Conservation (phyloP, 30 jellyfish, hydroid and myxozoan genomes). For the Cassiopea andromeda region DNA sequence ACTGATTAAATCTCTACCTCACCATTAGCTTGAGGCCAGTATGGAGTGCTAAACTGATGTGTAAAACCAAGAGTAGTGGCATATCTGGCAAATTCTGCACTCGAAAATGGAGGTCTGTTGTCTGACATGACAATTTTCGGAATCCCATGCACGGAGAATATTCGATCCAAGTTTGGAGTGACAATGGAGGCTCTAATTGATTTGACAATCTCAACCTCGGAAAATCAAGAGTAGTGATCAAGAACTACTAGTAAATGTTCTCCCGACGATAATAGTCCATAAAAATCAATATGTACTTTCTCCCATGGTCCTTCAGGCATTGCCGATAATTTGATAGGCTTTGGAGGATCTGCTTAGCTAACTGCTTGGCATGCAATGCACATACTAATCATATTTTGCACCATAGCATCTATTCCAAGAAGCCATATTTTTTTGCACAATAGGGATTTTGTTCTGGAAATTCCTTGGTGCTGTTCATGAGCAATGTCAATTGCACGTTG, state of each 20-base stretch:
- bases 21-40: conserved; percentile 65
- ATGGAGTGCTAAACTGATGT: conserved; percentile 32
- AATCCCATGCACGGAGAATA: conserved; percentile 39
- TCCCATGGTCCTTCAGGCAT: conserved; percentile 31
- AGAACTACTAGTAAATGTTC: neutral
- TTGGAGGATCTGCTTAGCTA: neutral
- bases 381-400: neutral
- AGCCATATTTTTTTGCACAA: conserved; percentile 30
- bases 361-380: conserved; percentile 70
- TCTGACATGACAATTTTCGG: conserved; percentile 32
- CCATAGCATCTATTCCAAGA: conserved; percentile 38
- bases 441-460: conserved; percentile 44
- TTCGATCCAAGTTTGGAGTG: conserved; percentile 38
- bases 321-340: conserved; percentile 29
- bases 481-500: conserved; percentile 48
- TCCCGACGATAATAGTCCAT: neutral
- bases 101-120: conserved; percentile 45
- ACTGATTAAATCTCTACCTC: conserved; percentile 52
- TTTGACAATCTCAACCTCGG: conserved; percentile 26
- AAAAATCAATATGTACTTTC: neutral
- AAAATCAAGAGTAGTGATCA: neutral
- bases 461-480: conserved; percentile 22
- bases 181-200: conserved; percentile 38
- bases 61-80: conserved; percentile 19
- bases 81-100: conserved; percentile 43